Percentiles rank a stretch among this genome's conserved stretches.
phyloP scores from a whole-genome alignment of 2,113 vertebrate genomes.

The Phodopus roborovskii region DNA sequence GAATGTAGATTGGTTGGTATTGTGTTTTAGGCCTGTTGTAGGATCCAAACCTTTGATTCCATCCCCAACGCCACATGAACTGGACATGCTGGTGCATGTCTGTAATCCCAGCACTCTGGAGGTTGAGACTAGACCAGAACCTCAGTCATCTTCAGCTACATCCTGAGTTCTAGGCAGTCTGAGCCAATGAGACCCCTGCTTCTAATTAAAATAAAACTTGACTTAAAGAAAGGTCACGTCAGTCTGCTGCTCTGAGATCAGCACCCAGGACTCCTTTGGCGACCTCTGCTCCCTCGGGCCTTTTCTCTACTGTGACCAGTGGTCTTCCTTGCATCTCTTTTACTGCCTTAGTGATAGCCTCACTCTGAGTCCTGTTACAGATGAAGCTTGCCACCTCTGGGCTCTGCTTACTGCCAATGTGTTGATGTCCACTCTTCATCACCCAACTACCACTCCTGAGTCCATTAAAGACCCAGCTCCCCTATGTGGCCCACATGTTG shows the following conservation, averaged over 20 bases:
- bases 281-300: not conserved
- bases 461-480: not conserved
- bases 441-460: fast-evolving
- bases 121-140: not conserved
- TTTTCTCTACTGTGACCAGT: not conserved
- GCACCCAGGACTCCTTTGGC: not conserved
- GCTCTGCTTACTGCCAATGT: not conserved
- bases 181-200: not conserved
- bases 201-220: not conserved
- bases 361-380: not conserved
- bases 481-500: not conserved
- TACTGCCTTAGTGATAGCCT: not conserved
- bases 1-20: not conserved
- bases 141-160: not conserved
- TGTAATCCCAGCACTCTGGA: not conserved
- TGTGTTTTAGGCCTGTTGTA: not conserved
- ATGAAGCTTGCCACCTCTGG: not conserved
- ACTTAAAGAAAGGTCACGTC: not conserved
- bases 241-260: not conserved
- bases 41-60: not conserved
- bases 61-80: not conserved
- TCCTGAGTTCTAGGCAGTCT: not conserved
- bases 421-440: not conserved
- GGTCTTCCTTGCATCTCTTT: not conserved
- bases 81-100: not conserved